Evolutionary conservation across 2,113 vertebrate genomes (phyloP), one percentile per base, ranked within the genome.

Genomic region (Dasypus novemcinctus): DNA sequence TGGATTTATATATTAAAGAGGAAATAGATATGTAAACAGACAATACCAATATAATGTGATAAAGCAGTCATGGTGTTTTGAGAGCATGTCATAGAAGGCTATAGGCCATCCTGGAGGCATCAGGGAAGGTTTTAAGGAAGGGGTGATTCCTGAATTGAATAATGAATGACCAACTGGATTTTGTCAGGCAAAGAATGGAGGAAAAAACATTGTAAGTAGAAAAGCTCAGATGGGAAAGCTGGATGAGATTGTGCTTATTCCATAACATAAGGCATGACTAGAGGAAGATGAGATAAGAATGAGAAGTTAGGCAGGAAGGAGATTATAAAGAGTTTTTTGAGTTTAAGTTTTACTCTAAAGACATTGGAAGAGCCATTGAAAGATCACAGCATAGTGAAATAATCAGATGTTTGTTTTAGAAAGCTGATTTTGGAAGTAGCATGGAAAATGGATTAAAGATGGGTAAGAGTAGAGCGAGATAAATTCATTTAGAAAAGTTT

Each of bases 361-460:
- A 54, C 59, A 49, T 20, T 38, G n/a, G 46, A 80, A 15, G 18
- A 89, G 20, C 2, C 72, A 46, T 13, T 49, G 29, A 38, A 33
- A 82, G 49, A 15, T 78, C 68, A 78, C 13, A 59, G 54, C 46
- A 21, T 27, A 87, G 57, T 93, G 38, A 71, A 29, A 85, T 23
- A 72, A 69, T 23, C 68, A 59, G 29, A 3, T 33, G 91, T 91
- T 90, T 94, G 54, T 15, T 93, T 89, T 52, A 78, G 21, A 91
- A 86, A 91, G 57, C 27, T 95, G 17, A 38, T 96, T 87, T 74
- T 64, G 46, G 46, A 83, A 94, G 59, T 36, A 80, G 54, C n/a
- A 4, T 94, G 29, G 33, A 57, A 93, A 63, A 54, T 71, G 4
- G 25, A 81, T 61, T 66, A 72, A 90, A 86, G 54, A 57, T 57